phyloP scores from a whole-genome alignment of 2,797 vertebrate species.

The Cephalopachus bancanus region DNA sequence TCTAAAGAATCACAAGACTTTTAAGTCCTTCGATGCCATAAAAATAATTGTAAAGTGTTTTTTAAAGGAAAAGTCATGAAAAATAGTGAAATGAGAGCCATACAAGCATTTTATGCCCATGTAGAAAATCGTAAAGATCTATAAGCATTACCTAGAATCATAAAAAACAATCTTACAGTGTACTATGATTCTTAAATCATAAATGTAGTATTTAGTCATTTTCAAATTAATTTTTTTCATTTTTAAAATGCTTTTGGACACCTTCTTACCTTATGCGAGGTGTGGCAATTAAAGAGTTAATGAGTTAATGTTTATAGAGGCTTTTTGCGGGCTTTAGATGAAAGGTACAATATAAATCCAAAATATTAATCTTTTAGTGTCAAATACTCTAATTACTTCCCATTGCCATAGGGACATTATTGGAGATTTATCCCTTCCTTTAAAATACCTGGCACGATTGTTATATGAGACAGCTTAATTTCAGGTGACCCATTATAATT shows the following conservation, averaged over 20 bases:
- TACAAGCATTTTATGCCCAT: background rate
- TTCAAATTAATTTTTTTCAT: conserved; percentile 58
- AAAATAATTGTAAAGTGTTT: background rate
- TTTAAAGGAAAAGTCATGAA: conserved; percentile 20
- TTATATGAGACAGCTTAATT: conserved; percentile 70
- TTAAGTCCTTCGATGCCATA: background rate
- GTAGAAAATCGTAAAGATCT: background rate
- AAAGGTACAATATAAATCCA: conserved; percentile 73
- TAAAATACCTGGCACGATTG: conserved; percentile 66
- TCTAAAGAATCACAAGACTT: background rate
- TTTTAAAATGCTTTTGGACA: conserved; percentile 46
- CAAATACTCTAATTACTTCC: conserved; percentile 77
- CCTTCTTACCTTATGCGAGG: background rate
- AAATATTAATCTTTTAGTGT: conserved; percentile 79
- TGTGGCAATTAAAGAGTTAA: conserved; percentile 52
- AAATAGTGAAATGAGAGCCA: background rate
- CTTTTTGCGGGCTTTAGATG: conserved; percentile 68
- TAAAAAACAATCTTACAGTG: background rate
- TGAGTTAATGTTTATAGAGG: conserved; percentile 65
- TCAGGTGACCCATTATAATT: conserved; percentile 71
- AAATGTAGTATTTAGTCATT: conserved; percentile 29
- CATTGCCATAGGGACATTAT: conserved; percentile 60
- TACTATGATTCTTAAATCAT: background rate
- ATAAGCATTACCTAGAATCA: background rate
- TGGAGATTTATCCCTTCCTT: conserved; percentile 72